Base-by-base conservation (phyloP, 2,797 vertebrate genomes). In the Aeoliscus strigatus region DNA sequence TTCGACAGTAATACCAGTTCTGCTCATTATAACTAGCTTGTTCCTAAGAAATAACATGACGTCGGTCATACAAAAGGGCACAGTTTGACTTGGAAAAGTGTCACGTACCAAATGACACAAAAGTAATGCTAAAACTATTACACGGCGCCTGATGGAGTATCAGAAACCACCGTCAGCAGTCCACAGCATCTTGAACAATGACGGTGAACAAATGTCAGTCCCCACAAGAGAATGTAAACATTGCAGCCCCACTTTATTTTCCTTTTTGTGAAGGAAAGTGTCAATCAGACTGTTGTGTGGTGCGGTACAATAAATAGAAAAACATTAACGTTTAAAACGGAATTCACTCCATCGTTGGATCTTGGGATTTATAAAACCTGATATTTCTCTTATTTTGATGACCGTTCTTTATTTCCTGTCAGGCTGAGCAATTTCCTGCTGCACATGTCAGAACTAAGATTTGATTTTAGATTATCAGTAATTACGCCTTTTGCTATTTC, bases 31-130 rank as follows among this genome's bases (percentile, higher is more conserved):
- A 80, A 77, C 63, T 56, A 71, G 52, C 38, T 76, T 39, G 35
- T 69, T 70, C 39, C 61, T 85, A 80, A 54, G 75, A 83, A 74
- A 43, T 52, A 65, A 51, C 50, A 29, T 34, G 49, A 62, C 56
- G 58, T 16, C 29, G 55, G 66, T 60, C 43, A 74, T 83, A 83
- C 64, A 83, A 82, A 85, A 83, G n/a, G n/a, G 68, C 54, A 67
- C 52, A 35, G 31, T 76, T 75, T 75, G 53, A 76, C 43, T 74
- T 60, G 31, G 18, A 78, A n/a, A n/a, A n/a, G 68, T 53, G 54
- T 74, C 62, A 83, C 72, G 57, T 53, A 56, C 64, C 67, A 70
- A 80, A 57, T 48, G 50, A 65, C 67, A 79, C 70, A 66, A 39
- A 72, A 60, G 52, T 51, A 71, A 61, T 35, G 63, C 52, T 69